Base-by-base conservation (phyloP, 2,797 vertebrate species). In the Anas bahamensis region DNA sequence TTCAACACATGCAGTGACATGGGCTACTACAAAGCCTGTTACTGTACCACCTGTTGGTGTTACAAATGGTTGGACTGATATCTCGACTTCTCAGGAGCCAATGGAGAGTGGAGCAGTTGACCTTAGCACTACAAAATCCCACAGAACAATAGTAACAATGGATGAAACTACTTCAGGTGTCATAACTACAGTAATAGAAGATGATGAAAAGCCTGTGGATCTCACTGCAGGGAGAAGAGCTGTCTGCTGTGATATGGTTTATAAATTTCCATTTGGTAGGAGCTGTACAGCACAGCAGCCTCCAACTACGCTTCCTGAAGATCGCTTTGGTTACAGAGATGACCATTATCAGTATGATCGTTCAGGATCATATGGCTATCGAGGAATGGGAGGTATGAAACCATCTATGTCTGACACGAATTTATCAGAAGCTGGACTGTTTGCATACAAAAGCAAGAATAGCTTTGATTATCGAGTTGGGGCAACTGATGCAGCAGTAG, bases 191-290 rank as follows among this genome's bases (percentile, higher is more conserved):
- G 97, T 99, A 95, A 97, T 99, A 94, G 99, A 99, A 95, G 99
- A 99, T 69, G 98, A 99, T 94, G 98, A 98, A 83, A 99, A 98
- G 73, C 99, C 99, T 92, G 98, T 99, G 33, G 99, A 99, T 96
- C 97, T 99, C 81, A 99, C 99, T 86, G 98, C 99, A 86, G 99
- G 99, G 59, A 98, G 99, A 92, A 98, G 98, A 97, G 98, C 98
- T 79, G 99, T 99, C 83, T 99, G 99, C 96, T 99, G 99, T 97
- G 99, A 99, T 97, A 97, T 99, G 78, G 99, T 99, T 96, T 99
- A 99, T 96, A 99, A 98, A 94, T 97, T 99, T 71, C 99, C 99
- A 48, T 99, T 99, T 96, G 98, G 99, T 84, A 98, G 99, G 96
- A 99, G 98, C 95, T 99, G 99, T 93, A 98, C 98, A 89, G 98